Conservation (phyloP, 2,797 vertebrate species). For the Phalanger gymnotis region DNA sequence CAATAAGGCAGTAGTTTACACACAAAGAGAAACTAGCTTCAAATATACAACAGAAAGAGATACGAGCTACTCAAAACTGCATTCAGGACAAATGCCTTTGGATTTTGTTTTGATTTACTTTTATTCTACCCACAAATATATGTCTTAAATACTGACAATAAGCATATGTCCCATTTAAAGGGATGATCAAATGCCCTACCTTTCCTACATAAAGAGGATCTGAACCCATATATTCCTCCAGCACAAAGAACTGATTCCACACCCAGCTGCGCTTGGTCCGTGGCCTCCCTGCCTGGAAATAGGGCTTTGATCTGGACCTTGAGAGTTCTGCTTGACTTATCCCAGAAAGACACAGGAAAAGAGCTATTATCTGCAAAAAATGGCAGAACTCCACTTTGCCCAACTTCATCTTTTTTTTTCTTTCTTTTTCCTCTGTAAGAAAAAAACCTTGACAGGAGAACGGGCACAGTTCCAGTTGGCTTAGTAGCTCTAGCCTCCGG, state of each 20-base stretch:
- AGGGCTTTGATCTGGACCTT: slow-evolving; percentile 84
- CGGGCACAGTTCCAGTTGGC: slow-evolving; percentile 88
- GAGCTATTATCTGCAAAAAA: slow-evolving; percentile 88
- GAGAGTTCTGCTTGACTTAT: slow-evolving; percentile 87
- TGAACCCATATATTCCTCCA: slow-evolving; percentile 97
- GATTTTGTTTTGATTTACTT: neutral
- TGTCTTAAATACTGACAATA: neutral
- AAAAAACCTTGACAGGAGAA: slow-evolving; percentile 83
- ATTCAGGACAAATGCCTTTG: neutral
- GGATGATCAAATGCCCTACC: slow-evolving; percentile 86
- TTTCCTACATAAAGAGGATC: slow-evolving; percentile 98
- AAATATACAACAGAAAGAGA: neutral
- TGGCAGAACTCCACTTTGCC: slow-evolving; percentile 87
- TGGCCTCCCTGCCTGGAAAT: slow-evolving; percentile 86
- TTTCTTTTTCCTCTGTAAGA: slow-evolving; percentile 81
- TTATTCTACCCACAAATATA: neutral
- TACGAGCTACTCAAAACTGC: neutral
- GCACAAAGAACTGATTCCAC: slow-evolving; percentile 99
- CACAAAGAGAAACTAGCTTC: neutral
- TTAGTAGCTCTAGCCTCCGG: slow-evolving; percentile 80
- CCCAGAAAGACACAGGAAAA: slow-evolving; percentile 90
- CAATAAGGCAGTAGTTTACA: neutral
- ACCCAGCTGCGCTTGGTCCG: slow-evolving; percentile 98
- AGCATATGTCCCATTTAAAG: slow-evolving; percentile 46
- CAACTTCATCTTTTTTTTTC: slow-evolving; percentile 89